Base-by-base conservation (phyloP, 2,888 invertebrate species). In the Gastrophysa polygoni region DNA sequence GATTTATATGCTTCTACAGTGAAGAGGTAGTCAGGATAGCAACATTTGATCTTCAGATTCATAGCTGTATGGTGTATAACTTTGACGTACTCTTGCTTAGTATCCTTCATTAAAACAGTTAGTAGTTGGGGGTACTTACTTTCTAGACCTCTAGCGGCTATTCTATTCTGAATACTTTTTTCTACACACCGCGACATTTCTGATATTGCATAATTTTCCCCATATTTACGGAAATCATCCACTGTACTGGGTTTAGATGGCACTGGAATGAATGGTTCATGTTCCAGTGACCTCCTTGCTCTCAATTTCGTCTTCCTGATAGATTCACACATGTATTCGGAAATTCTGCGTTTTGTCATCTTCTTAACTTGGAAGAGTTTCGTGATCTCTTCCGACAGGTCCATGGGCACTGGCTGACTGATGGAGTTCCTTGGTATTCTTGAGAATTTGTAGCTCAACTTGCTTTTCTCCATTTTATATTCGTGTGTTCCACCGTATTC, bases 1-100 rank as follows among this genome's bases (percentile, higher is more conserved):
- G 83, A 84, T 75, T 87, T 88, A 71, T 88, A 88, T 67, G 83
- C 77, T 20, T 82, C 80, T 75, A 87, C 84, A 38, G 83, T 85
- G 71, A 85, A 86, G 49, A 89, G 84, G 6, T 87, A 88, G 51
- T 86, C 83, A 0, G 84, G 82, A 67, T 87, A 86, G 28, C 68
- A 68, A 5, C 61, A 59, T 55, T 71, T 73, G 7, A 73, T 64
- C 61, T 69, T 73, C 8, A 67, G 52, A 47, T 70, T 73, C 38
- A 72, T 54, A 1, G 71, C 67, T 2, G 72, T 68, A 16, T 63
- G 63, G 24, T 71, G 69, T 62, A 89, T 84, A 48, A 87, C 80
- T 24, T 80, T 80, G 70, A 86, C 83, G 83, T 85, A 89, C 67
- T 86, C 86, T 0, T 71, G 71, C 72, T 87, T 85, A 46, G 83